Percentiles rank a stretch among this genome's conserved stretches.
These are phyloP conservation scores for Dione vanillae DNA, from an alignment of 2,888 invertebrate species.

Conservation along the genomic window DNA sequence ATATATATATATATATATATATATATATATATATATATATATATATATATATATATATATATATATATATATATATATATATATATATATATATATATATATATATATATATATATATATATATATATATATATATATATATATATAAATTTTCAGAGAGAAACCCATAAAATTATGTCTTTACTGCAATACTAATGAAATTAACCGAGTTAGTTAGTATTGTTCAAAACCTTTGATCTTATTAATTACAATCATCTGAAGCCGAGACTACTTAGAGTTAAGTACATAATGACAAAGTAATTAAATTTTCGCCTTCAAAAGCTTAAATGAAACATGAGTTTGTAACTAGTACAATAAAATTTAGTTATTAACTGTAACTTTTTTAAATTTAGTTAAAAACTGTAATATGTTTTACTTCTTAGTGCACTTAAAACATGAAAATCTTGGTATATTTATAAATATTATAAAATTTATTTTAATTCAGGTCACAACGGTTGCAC, in stretches of 20 bases:
- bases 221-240: slow-evolving; percentile 5
- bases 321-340: not conserved
- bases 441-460: not conserved
- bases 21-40: too few species aligned
- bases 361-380: not conserved
- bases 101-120: too few species aligned
- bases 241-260: not conserved
- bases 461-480: slow-evolving; percentile 2
- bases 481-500: slow-evolving; percentile 21
- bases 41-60: too few species aligned
- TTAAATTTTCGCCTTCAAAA: slow-evolving; percentile 5
- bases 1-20: too few species aligned
- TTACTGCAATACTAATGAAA: not conserved
- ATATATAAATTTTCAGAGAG: too few species aligned
- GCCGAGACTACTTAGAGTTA: not conserved
- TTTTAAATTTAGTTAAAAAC: not conserved
- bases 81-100: too few species aligned
- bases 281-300: slow-evolving; percentile 9
- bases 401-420: not conserved
- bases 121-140: too few species aligned
- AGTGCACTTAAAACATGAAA: not conserved
- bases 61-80: too few species aligned
- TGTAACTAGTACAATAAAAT: not conserved
- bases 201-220: not conserved
- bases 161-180: not conserved